Evolutionary conservation across 2,888 invertebrate genomes (phyloP).

Genomic region (Trachelus stipa): DNA sequence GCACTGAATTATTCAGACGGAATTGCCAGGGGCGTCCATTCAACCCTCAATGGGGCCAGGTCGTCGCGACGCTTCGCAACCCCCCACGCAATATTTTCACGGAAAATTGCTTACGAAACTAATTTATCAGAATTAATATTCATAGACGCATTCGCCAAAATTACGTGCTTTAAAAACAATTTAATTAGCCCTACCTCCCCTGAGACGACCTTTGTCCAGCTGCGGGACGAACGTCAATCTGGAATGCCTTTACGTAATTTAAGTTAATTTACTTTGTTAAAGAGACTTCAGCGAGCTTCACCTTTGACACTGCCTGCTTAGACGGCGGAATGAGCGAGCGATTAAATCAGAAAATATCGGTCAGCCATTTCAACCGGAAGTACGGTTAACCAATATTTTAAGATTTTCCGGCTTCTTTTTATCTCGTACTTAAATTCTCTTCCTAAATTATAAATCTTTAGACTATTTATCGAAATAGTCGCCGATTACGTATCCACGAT

Average conservation of each 20-base stretch:
- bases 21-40: background rate
- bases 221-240: background rate
- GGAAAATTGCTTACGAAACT: constrained; percentile 35
- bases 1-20: constrained; percentile 19
- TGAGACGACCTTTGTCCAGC: background rate
- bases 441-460: background rate
- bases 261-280: background rate
- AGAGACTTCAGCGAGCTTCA: background rate
- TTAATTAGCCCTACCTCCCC: constrained; percentile 21
- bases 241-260: background rate
- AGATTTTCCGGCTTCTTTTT: background rate
- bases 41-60: constrained; percentile 5
- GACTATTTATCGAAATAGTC: background rate
- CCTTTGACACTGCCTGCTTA: background rate
- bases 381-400: background rate
- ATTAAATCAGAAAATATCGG: background rate
- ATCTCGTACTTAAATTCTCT: background rate
- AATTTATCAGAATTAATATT: constrained; percentile 53
- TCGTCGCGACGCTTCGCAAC: background rate
- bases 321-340: background rate
- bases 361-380: no score
- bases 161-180: constrained; percentile 22
- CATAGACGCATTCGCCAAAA: constrained; percentile 35
- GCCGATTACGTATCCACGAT: background rate
- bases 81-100: constrained; percentile 33